A percentile compares a stretch with the other conserved stretches of the same genome.
phyloP scores from a whole-genome alignment of 2,113 vertebrate genomes.

The Sterrhoptilus dennistouni region DNA sequence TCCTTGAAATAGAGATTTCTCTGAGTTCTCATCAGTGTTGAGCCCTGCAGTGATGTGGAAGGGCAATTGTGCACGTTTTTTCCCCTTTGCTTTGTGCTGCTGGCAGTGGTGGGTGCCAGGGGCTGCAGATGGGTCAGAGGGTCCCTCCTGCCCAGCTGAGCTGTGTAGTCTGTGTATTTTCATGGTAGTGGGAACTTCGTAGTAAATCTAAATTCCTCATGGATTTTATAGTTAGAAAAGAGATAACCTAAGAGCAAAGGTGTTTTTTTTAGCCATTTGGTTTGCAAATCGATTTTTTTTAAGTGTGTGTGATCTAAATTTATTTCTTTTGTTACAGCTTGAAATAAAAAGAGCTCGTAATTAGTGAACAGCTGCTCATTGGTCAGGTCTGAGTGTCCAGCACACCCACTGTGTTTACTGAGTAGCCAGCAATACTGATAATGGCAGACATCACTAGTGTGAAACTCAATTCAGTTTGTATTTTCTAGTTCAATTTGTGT shows the following conservation, averaged over 20 bases:
- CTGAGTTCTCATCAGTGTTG: fast-evolving
- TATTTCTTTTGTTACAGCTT: neutral
- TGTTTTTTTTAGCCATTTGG: neutral
- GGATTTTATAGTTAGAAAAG: neutral
- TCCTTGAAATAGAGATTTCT: neutral
- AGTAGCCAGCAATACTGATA: neutral
- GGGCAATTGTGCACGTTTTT: neutral
- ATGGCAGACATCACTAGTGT: neutral
- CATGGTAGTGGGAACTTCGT: neutral
- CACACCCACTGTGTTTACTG: neutral
- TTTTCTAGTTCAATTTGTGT: neutral
- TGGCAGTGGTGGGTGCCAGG: neutral
- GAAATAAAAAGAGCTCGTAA: neutral
- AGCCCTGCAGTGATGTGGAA: fast-evolving
- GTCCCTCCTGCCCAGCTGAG: neutral
- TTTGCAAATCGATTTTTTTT: neutral
- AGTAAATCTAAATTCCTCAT: neutral
- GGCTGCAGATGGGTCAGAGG: neutral
- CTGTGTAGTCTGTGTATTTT: fast-evolving
- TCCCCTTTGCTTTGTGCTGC: neutral
- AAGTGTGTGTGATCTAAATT: neutral
- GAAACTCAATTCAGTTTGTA: neutral
- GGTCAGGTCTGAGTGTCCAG: neutral
- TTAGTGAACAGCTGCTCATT: neutral
- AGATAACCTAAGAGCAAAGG: neutral